Evolutionary conservation across 2,113 vertebrate genomes (phyloP), one percentile per base, ranked within the genome.

Genomic region (Fregata magnificens): DNA sequence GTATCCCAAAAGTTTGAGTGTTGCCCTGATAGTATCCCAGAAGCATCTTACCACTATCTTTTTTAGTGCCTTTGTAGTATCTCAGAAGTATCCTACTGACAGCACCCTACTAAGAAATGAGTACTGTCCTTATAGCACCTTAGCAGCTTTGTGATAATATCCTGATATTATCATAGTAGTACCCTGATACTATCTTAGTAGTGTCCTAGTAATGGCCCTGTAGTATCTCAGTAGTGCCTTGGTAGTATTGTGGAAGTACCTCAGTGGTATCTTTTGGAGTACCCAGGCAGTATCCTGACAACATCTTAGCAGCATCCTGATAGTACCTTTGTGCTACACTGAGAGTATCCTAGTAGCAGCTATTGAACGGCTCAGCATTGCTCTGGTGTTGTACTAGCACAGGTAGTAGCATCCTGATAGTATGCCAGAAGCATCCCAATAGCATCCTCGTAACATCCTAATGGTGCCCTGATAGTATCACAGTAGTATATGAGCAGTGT

Each of bases 81-180:
- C 40, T 58, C 42, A 15, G 36, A 36, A 90, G 16, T 28, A 50
- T 31, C n/a, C 62, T 13, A 28, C 45, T 22, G 20, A 28, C 31
- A 88, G 53, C 15, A 32, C 11, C 47, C 34, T 18, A 16, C 36
- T 44, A 34, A 29, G 32, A 76, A 26, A 13, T 16, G 19, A 42
- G 24, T 20, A 42, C 29, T 71, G 38, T 31, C 55, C 73, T 72
- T 44, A 25, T 2, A 77, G 26, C 26, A 58, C 25, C 56, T 18
- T 5, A 26, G 17, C 1, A 49, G 59, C 1, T 1, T 13, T 58
- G n/a, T 61, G 36, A 6, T 3, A 26, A 34, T 6, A 42, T 14
- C 19, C 66, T 40, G 29, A 6, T 16, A 56, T 3, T 36, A 59
- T 12, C 40, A 25, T 0, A 36, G 19, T 2, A 63, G 45, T 21